Evolutionary conservation across 2,113 vertebrate genomes (phyloP), one percentile per base, ranked within the genome.

Genomic region (Neogobius melanostomus): DNA sequence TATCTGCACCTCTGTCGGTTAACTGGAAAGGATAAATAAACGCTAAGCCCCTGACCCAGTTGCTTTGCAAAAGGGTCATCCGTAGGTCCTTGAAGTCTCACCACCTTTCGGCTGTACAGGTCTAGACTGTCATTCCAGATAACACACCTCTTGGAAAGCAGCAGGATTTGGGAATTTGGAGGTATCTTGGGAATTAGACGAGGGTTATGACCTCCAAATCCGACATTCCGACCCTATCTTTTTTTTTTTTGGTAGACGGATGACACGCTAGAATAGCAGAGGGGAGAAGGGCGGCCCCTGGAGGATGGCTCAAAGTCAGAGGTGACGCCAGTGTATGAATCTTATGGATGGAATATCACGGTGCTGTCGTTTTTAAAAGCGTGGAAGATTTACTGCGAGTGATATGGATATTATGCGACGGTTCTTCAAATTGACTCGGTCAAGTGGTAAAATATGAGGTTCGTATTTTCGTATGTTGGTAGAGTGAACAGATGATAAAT

Each of bases 171-270:
- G 61, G 60, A 47, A 21, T 68, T 65, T 44, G 11, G 54, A n/a
- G 46, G 60, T 21, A 42, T 69, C 69, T 74, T 51, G 80, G 74
- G 67, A 84, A 62, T 80, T 46, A 69, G 71, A 72, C 76, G 67
- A 77, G 87, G 85, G 86, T 87, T 80, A 72, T 56, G 50, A 88
- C 88, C 85, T 75, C 72, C n/a, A 53, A 56, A 51, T 44, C 66
- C 21, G 52, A 42, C 56, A 9, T 60, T 63, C 67, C 59, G 52
- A 17, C 21, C 65, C 43, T 5, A 6, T 66, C 10, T 48, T 56
- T 14, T 82, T 45, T 46, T 44, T 8, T 72, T 66, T 50, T 12
- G 45, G 12, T 53, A 43, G 69, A 28, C 74, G 67, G 68, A 77
- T 81, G 85, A 80, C 76, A 72, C 50, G 77, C 64, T 66, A 64